Evolutionary conservation across 2,797 vertebrate genomes (phyloP).

Genomic region (Knipowitschia caucasica): DNA sequence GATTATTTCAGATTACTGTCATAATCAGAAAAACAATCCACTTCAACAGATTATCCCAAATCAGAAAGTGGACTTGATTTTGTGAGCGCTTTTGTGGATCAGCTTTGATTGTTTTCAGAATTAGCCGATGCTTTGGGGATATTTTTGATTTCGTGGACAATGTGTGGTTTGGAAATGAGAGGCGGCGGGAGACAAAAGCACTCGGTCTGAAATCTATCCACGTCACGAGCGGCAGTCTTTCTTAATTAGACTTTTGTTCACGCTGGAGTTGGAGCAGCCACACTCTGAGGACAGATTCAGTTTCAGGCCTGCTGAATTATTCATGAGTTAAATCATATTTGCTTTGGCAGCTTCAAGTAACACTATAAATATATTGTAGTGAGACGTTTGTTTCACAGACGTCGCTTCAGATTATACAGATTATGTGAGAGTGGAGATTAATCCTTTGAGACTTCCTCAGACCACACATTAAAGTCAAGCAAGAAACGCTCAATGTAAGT

Average conservation of each 20-base stretch:
- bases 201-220: not conserved
- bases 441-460: too few species aligned
- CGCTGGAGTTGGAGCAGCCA: not conserved
- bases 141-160: not conserved
- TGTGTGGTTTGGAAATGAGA: not conserved
- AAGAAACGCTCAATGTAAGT: too few species aligned
- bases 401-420: too few species aligned
- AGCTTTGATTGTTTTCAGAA: slow-evolving; percentile 7
- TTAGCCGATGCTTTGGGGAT: not conserved
- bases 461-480: too few species aligned
- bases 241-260: not conserved
- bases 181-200: not conserved
- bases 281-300: not conserved
- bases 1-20: not conserved
- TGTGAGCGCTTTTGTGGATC: not conserved
- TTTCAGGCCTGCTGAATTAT: slow-evolving; percentile 5
- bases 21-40: not conserved
- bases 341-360: not conserved
- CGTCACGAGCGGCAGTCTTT: too few species aligned
- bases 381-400: not conserved
- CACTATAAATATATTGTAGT: slow-evolving; percentile 2
- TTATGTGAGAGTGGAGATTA: too few species aligned
- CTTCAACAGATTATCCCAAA: not conserved
- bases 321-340: not conserved
- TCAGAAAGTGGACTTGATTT: not conserved